These are phyloP conservation scores for Sceliomorpha sp. DNA, from an alignment of 2,888 invertebrate genomes.

Conservation along the genomic window DNA sequence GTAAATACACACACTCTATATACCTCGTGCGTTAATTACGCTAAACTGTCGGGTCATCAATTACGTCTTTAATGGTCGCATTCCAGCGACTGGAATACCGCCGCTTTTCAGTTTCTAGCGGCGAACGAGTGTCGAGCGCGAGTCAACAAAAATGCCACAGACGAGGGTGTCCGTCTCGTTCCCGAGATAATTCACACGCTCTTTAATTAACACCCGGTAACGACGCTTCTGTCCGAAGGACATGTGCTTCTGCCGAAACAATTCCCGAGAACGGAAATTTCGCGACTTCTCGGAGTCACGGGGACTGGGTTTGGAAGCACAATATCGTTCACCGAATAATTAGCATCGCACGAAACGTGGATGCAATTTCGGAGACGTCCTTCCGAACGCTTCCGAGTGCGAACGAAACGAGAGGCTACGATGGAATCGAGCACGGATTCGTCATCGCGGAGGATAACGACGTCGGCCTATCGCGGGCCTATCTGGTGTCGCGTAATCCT, in stretches of 20 bases:
- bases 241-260: no score
- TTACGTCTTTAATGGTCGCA: constrained; percentile 65
- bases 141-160: background rate
- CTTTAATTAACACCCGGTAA: background rate
- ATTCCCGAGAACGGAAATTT: no score
- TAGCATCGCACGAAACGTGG: no score
- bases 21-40: constrained; percentile 64
- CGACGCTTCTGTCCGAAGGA: background rate
- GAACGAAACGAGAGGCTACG: no score
- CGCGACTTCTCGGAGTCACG: no score
- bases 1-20: constrained; percentile 20
- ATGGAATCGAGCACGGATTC: background rate
- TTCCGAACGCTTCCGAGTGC: no score
- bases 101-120: background rate
- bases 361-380: no score
- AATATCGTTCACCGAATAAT: no score
- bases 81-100: constrained; percentile 27
- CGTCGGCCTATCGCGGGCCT: background rate
- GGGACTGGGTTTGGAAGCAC: no score
- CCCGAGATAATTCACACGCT: constrained; percentile 2
- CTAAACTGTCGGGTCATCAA: constrained; percentile 69
- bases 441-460: constrained; percentile 9
- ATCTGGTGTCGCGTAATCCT: constrained; percentile 9
- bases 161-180: no score
- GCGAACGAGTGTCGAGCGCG: background rate